phyloP scores from a whole-genome alignment of 2,888 invertebrate species.

The Aphodius granarius region DNA sequence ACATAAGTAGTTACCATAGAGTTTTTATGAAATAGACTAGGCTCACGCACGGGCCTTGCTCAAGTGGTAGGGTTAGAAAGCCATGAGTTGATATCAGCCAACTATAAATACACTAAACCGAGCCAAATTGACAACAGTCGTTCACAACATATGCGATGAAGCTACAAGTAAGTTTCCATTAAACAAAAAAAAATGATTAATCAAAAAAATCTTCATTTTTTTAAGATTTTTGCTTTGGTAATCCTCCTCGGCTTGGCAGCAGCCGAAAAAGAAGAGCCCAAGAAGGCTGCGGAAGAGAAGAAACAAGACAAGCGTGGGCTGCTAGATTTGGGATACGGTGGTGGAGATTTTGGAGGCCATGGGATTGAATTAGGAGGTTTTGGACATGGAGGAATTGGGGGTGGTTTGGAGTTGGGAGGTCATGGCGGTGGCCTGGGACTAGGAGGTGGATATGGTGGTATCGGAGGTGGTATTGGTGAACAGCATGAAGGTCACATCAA shows the following conservation, averaged over 20 bases:
- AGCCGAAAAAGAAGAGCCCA: conserved; percentile 20
- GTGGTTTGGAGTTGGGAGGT: conserved; percentile 27
- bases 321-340: conserved; percentile 42
- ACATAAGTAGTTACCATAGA: background rate
- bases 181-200: background rate
- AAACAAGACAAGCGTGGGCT: conserved; percentile 47
- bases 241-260: conserved; percentile 26
- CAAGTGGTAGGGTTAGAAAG: conserved; percentile 27
- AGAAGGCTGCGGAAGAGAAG: conserved; percentile 34
- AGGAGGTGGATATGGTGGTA: conserved; percentile 30
- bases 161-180: conserved; percentile 21
- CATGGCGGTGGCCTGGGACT: conserved; percentile 28
- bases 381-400: conserved; percentile 23
- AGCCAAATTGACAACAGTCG: conserved; percentile 24
- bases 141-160: conserved; percentile 26
- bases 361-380: conserved; percentile 15
- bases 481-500: conserved; percentile 35
- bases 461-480: conserved; percentile 31
- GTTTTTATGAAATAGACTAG: conserved; percentile 2
- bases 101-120: conserved; percentile 26
- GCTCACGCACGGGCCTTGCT: conserved; percentile 10
- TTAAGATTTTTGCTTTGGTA: conserved; percentile 24
- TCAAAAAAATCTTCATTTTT: conserved; percentile 9
- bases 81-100: conserved; percentile 24
- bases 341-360: conserved; percentile 29